These are phyloP conservation scores for Phymatocera aterrima DNA, from an alignment of 2,888 invertebrate genomes.

Conservation along the genomic window DNA sequence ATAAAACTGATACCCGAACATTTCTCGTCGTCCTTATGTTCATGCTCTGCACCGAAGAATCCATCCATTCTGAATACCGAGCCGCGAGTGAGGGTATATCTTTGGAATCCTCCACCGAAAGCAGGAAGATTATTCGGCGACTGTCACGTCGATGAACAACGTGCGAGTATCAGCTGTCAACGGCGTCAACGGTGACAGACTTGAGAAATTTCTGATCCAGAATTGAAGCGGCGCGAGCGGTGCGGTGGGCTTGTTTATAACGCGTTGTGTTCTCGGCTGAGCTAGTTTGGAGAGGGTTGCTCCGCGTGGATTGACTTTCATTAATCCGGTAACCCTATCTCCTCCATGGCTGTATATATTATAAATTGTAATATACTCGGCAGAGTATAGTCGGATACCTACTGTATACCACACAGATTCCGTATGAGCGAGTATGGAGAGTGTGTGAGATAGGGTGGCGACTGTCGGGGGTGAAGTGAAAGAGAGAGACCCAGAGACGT, in stretches of 20 bases:
- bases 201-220: conserved; percentile 37
- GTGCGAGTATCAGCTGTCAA: conserved; percentile 40
- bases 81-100: too few species aligned
- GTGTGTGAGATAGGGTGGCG: not conserved
- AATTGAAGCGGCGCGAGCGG: conserved; percentile 51
- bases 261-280: conserved; percentile 64
- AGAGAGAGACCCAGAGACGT: not conserved
- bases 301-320: conserved; percentile 71
- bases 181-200: conserved; percentile 28
- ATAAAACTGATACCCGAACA: too few species aligned
- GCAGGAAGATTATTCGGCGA: too few species aligned
- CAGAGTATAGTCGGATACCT: conserved; percentile 65
- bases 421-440: conserved; percentile 38
- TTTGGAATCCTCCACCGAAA: too few species aligned
- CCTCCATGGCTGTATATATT: conserved; percentile 61
- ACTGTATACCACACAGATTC: conserved; percentile 61
- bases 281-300: conserved; percentile 56
- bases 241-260: conserved; percentile 70
- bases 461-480: not conserved
- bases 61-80: too few species aligned
- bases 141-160: conserved; percentile 18
- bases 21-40: too few species aligned
- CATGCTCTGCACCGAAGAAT: too few species aligned
- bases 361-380: conserved; percentile 71
- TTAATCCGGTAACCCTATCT: conserved; percentile 72